Percentiles rank a stretch among this genome's conserved stretches.
phyloP scores from a whole-genome alignment of 30 jellyfish, hydroid and myxozoan genomes.

The Chironex yamaguchii region DNA sequence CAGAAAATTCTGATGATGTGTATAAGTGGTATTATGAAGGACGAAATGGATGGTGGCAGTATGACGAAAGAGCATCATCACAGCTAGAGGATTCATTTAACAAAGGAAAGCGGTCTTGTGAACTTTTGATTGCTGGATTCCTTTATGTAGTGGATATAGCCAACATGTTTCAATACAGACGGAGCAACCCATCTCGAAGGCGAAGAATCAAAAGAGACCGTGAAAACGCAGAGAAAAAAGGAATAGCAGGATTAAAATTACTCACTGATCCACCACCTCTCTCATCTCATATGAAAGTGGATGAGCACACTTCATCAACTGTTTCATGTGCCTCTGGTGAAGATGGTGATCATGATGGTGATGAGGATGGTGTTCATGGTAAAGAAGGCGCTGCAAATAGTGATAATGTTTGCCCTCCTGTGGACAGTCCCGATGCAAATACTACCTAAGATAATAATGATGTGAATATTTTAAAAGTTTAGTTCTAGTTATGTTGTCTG shows the following conservation, averaged over 20 bases:
- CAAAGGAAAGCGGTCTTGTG: conserved; percentile 68
- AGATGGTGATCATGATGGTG: too few relatives aligned
- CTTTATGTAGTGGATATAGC: conserved; percentile 79
- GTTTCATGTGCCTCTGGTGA: too few relatives aligned
- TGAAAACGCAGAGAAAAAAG: conserved; percentile 78
- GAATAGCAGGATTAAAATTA: conserved; percentile 87
- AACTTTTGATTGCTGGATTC: conserved; percentile 88
- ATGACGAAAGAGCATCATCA: conserved; percentile 88
- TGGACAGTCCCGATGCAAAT: too few relatives aligned
- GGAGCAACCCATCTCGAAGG: conserved; percentile 76
- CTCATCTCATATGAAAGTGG: too few relatives aligned
- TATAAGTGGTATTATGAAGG: conserved; percentile 97
- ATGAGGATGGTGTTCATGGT: too few relatives aligned
- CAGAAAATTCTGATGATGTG: conserved; percentile 1
- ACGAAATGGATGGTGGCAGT: conserved; percentile 99
- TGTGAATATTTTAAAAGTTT: too few relatives aligned
- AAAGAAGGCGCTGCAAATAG: too few relatives aligned
- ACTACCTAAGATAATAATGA: too few relatives aligned
- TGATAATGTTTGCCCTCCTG: too few relatives aligned
- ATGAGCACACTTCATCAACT: too few relatives aligned
- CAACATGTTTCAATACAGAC: conserved; percentile 88
- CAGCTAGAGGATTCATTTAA: conserved; percentile 80
- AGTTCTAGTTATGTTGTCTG: too few relatives aligned
- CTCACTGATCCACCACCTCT: background rate
- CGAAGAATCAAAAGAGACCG: conserved; percentile 86